These are phyloP conservation scores for Pachyuromys duprasi DNA, from an alignment of 2,797 vertebrate species.

Conservation along the genomic window DNA sequence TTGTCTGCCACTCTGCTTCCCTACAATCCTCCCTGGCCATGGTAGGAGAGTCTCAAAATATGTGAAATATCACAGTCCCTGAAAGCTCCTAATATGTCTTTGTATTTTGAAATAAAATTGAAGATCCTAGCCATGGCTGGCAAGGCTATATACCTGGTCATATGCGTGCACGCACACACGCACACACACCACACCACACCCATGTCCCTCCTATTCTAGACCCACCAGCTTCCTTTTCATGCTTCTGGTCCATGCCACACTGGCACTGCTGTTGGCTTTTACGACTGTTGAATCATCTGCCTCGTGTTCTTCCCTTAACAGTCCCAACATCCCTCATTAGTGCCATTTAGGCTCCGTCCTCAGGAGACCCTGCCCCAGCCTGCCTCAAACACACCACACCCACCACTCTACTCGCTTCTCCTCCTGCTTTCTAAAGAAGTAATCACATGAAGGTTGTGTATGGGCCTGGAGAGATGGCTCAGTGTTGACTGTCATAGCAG, in stretches of 20 bases:
- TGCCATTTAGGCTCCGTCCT: background rate
- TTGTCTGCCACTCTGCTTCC: too few relatives aligned
- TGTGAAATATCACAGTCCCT: background rate
- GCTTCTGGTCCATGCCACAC: rapidly evolving
- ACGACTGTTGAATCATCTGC: too few relatives aligned
- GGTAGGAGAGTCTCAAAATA: background rate
- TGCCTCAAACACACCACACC: background rate
- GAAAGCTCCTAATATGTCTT: background rate
- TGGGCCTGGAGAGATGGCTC: background rate
- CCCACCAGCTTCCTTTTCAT: background rate
- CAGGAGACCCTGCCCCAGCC: background rate
- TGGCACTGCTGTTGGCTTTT: background rate
- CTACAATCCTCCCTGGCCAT: background rate
- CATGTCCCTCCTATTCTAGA: background rate
- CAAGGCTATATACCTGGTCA: background rate
- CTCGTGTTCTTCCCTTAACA: background rate
- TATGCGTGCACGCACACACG: background rate
- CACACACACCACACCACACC: too few relatives aligned
- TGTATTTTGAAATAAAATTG: slow-evolving; percentile 12
- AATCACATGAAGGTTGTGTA: background rate
- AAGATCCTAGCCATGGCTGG: background rate
- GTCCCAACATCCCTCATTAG: background rate
- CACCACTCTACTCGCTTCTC: background rate
- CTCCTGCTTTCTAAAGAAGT: background rate
- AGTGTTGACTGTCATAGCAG: background rate